Percentiles rank a stretch among this genome's conserved stretches.
phyloP scores from a whole-genome alignment of 2,113 vertebrate species.

The Philantomba maxwellii region DNA sequence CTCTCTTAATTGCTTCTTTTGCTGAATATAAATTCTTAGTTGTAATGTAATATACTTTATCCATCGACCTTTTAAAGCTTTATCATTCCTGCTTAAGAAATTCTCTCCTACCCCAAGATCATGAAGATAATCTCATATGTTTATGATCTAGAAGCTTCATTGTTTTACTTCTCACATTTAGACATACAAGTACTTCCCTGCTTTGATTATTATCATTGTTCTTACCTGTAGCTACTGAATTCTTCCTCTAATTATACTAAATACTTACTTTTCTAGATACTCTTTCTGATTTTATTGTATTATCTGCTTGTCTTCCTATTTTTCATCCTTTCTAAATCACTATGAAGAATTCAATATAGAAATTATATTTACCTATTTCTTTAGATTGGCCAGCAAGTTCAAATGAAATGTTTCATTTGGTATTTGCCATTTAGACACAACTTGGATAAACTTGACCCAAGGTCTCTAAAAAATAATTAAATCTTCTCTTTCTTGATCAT shows the following conservation, averaged over 20 bases:
- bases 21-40: neutral
- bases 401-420: conserved; percentile 16
- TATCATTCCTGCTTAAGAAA: neutral
- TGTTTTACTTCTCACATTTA: neutral
- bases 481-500: neutral
- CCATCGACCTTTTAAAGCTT: neutral
- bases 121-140: neutral
- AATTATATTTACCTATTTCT: neutral
- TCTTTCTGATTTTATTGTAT: neutral
- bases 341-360: neutral
- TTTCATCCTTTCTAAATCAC: neutral
- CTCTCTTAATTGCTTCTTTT: neutral
- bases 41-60: neutral
- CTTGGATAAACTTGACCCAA: neutral
- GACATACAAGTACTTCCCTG: neutral
- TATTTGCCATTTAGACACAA: neutral
- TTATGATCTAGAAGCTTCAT: neutral
- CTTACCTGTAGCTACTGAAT: neutral
- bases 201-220: neutral
- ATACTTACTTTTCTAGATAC: neutral
- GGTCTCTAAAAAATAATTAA: neutral
- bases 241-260: neutral
- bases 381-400: neutral
- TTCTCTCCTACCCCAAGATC: neutral
- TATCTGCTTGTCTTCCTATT: neutral